Base-by-base conservation (phyloP, 2,113 vertebrate species). In the Hemibagrus wyckioides region DNA sequence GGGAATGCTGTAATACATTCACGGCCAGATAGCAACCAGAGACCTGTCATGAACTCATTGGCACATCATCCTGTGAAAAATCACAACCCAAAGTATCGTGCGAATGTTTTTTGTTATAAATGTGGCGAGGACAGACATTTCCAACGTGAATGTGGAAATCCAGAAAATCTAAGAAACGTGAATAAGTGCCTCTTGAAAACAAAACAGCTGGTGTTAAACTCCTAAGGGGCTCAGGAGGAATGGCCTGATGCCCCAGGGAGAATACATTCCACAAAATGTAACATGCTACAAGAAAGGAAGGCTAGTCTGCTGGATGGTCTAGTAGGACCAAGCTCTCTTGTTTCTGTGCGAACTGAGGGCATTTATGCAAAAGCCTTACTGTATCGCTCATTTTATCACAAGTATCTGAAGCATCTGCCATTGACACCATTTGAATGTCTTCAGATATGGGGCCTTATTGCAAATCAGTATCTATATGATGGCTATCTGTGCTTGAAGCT, bases 391-490 rank as follows among this genome's bases (percentile, higher is more conserved):
- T 56, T 14, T 89, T 91, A 89, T 23, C 41, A 88, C 6, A 88
- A 44, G 36, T 52, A 91, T 57, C 52, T 91, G n/a, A 91, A 80
- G 41, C 88, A 89, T 61, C 33, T 91, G 48, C 80, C 84, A 50
- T 54, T 91, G 36, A 79, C 41, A n/a, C n/a, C n/a, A n/a, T n/a
- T 7, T 89, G 54, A 80, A 91, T n/a, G n/a, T n/a, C n/a, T n/a
- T n/a, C n/a, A n/a, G 30, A 75, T 88, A 76, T 91, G 90, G 90
- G 90, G 90, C 11, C 39, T 91, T 1, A 88, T 86, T 71, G 25
- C 21, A 3, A 19, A 67, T 3, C 1, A 82, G 23, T 89, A 87
- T 57, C 88, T 88, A 39, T 90, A 87, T 61, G 77, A 90, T 90
- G 79, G 86, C 25, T 90, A 87, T 52, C 6, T 90, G 73, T 81